Evolutionary conservation across 2,888 invertebrate genomes (phyloP).

Genomic region (Falcaria lacertinaria): DNA sequence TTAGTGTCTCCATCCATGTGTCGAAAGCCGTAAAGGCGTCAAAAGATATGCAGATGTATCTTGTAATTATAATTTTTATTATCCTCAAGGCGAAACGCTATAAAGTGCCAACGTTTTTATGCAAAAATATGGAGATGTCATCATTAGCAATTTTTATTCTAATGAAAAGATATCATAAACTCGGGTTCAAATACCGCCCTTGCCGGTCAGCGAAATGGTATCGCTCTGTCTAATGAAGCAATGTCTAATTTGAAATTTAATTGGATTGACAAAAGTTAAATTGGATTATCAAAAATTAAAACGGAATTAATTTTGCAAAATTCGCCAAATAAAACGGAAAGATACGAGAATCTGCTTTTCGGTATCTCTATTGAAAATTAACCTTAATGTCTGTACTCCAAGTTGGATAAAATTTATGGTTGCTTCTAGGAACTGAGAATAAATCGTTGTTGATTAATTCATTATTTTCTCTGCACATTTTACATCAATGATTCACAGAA

Average conservation of each 20-base stretch:
- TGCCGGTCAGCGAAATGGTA: slow-evolving; percentile 56
- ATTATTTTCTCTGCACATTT: background rate
- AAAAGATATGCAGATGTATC: slow-evolving; percentile 69
- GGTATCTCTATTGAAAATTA: background rate
- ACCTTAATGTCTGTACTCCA: background rate
- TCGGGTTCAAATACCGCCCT: slow-evolving; percentile 32
- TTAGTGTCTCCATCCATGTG: slow-evolving; percentile 48
- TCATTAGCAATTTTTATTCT: slow-evolving; percentile 73
- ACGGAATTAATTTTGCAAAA: background rate
- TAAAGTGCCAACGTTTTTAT: slow-evolving; percentile 66
- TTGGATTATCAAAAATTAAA: background rate
- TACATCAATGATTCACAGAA: background rate
- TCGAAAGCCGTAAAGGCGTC: slow-evolving; percentile 47
- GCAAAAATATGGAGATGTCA: slow-evolving; percentile 75
- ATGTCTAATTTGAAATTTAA: background rate
- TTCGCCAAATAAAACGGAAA: background rate
- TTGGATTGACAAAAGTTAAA: background rate
- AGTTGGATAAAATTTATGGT: background rate
- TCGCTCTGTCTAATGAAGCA: slow-evolving; percentile 1
- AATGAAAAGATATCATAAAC: slow-evolving; percentile 61
- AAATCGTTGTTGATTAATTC: background rate
- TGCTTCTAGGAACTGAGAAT: background rate
- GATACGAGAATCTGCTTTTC: background rate
- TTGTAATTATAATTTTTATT: slow-evolving; percentile 52
- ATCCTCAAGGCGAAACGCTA: slow-evolving; percentile 45